Evolutionary conservation across 1,140 invertebrate species (phyloP).

Genomic region (Caenorhabditis remanei): DNA sequence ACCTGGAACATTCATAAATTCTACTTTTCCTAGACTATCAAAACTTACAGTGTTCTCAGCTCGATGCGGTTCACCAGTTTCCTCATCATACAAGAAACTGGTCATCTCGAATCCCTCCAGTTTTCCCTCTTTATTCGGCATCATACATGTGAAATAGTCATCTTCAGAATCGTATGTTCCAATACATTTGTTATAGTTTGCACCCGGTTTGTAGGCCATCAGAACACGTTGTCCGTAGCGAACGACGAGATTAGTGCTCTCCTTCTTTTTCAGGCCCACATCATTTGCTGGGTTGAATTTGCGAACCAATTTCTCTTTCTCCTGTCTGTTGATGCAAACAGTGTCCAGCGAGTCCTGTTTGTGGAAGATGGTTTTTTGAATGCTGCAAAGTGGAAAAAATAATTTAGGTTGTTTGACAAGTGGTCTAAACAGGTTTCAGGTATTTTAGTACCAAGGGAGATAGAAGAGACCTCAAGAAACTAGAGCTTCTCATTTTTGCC

Average conservation of each 20-base stretch:
- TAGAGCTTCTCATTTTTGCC: too few species aligned
- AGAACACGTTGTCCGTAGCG: constrained; percentile 1
- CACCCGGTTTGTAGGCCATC: not conserved
- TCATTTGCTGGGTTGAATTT: not conserved
- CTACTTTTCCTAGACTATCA: too few species aligned
- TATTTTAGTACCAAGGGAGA: too few species aligned
- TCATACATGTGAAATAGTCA: constrained; percentile 25
- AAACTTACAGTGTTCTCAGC: not conserved
- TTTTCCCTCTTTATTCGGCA: not conserved
- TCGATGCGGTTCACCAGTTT: not conserved
- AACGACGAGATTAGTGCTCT: not conserved
- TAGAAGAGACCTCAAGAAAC: too few species aligned
- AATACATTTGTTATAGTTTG: constrained; percentile 28
- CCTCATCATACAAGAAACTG: not conserved
- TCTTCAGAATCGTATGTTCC: constrained; percentile 30
- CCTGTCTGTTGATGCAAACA: not conserved
- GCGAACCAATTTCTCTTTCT: not conserved
- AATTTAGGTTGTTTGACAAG: too few species aligned
- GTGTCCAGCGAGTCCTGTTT: not conserved
- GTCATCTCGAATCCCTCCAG: not conserved
- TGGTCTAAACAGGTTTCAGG: too few species aligned
- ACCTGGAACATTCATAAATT: not conserved
- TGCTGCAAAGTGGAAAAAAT: not conserved
- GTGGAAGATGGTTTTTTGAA: not conserved
- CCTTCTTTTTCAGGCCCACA: not conserved